These are phyloP conservation scores for Aporophyla nigra DNA, from an alignment of 2,888 invertebrate species.

Conservation along the genomic window DNA sequence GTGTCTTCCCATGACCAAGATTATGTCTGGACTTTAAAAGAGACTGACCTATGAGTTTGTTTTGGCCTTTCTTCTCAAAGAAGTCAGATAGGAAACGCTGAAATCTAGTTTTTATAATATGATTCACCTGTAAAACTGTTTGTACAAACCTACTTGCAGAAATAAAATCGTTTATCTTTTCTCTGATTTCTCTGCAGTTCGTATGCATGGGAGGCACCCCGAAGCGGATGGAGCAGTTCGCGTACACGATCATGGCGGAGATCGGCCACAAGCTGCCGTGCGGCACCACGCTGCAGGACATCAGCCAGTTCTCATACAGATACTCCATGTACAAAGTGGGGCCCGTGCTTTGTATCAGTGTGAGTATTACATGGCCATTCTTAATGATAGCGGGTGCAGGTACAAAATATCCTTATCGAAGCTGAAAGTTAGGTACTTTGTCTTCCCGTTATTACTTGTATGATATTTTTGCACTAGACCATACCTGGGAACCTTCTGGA, in stretches of 20 bases:
- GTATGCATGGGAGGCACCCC: constrained; percentile 99
- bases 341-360: constrained; percentile 95
- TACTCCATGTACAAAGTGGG: constrained; percentile 99
- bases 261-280: constrained; percentile 97
- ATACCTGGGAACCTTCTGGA: not conserved
- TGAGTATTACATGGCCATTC: constrained; percentile 87
- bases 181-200: constrained; percentile 92
- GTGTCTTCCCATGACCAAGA: too few species aligned
- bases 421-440: not conserved
- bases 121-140: not conserved
- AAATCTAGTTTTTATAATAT: too few species aligned
- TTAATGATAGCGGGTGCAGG: not conserved
- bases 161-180: not conserved
- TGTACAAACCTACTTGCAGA: too few species aligned
- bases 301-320: constrained; percentile 97
- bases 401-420: not conserved
- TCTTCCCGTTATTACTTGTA: not conserved
- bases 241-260: constrained; percentile 97
- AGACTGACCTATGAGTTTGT: too few species aligned
- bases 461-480: not conserved
- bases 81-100: too few species aligned
- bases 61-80: too few species aligned
- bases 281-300: constrained; percentile 96
- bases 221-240: constrained; percentile 98
- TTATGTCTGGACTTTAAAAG: too few species aligned